Percentiles rank a stretch among this genome's conserved stretches.
Conservation (phyloP, 2,888 invertebrate genomes). For the Antheraea yamamai region DNA sequence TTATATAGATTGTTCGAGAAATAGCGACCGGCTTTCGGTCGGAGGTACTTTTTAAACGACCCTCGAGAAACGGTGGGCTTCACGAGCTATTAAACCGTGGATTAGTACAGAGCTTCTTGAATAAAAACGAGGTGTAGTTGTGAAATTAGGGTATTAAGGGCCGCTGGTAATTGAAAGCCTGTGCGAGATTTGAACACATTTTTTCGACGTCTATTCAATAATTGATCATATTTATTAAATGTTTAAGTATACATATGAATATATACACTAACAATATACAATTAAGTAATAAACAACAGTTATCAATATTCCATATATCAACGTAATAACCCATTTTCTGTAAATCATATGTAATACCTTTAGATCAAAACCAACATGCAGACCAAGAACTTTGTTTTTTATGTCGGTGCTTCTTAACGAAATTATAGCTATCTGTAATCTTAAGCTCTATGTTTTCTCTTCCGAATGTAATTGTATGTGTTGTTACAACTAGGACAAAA, state of each 20-base stretch:
- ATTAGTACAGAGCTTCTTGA: slow-evolving; percentile 48
- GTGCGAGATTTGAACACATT: neutral
- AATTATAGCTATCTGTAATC: neutral
- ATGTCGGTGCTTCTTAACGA: neutral
- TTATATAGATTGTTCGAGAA: slow-evolving; percentile 51
- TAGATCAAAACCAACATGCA: neutral
- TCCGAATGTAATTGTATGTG: neutral
- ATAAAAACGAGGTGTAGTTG: slow-evolving; percentile 48
- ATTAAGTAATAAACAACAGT: too few relatives aligned
- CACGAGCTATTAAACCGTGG: slow-evolving; percentile 57
- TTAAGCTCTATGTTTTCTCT: neutral
- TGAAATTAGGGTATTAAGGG: slow-evolving; percentile 20
- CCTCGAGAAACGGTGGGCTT: slow-evolving; percentile 45
- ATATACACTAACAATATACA: too few relatives aligned
- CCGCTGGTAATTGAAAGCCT: neutral
- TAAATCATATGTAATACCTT: too few relatives aligned
- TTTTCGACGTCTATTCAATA: neutral
- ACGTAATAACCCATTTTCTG: too few relatives aligned
- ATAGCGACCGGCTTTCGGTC: slow-evolving; percentile 43
- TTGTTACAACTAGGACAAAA: too few relatives aligned
- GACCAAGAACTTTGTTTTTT: neutral
- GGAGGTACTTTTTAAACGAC: slow-evolving; percentile 48
- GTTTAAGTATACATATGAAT: too few relatives aligned
- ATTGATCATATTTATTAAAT: too few relatives aligned
- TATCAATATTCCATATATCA: too few relatives aligned